phyloP scores from a whole-genome alignment of 2,113 vertebrate genomes.

The Willisornis vidua region DNA sequence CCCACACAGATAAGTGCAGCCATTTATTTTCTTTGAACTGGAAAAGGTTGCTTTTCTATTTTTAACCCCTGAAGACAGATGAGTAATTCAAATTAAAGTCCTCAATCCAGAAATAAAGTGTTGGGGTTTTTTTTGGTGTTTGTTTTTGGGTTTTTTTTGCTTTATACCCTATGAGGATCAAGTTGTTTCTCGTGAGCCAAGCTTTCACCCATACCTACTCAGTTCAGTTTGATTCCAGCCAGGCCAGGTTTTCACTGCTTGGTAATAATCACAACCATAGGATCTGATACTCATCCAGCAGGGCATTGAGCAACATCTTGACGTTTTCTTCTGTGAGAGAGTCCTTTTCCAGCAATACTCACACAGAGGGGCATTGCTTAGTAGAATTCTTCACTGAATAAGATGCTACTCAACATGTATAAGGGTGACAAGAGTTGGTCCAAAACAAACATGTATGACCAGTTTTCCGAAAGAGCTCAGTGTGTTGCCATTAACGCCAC shows the following conservation, averaged over 20 bases:
- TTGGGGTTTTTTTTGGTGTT: not conserved
- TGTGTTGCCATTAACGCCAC: slow-evolving; percentile 27
- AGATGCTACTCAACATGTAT: not conserved
- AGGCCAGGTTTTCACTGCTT: not conserved
- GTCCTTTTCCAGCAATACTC: not conserved
- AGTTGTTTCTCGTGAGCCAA: not conserved
- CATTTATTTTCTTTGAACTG: slow-evolving; percentile 58
- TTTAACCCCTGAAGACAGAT: slow-evolving; percentile 51
- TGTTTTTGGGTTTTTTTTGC: not conserved
- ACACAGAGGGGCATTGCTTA: not conserved
- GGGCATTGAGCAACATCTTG: not conserved
- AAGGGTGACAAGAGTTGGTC: slow-evolving; percentile 1
- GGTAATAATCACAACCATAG: not conserved
- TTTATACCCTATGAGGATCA: not conserved
- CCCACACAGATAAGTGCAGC: slow-evolving; percentile 40
- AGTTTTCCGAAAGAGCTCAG: slow-evolving; percentile 33
- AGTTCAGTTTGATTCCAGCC: not conserved
- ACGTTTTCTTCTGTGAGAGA: not conserved
- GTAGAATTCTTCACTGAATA: not conserved
- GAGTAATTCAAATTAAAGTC: slow-evolving; percentile 12
- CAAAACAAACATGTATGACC: slow-evolving; percentile 59
- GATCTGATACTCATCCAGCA: not conserved
- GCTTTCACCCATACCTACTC: not conserved
- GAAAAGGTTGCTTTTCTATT: slow-evolving; percentile 57
- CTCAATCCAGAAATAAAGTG: slow-evolving; percentile 18